Evolutionary conservation across 2,888 invertebrate genomes (phyloP), one percentile per base, ranked within the genome.

Genomic region (Standfussiana lucernea): DNA sequence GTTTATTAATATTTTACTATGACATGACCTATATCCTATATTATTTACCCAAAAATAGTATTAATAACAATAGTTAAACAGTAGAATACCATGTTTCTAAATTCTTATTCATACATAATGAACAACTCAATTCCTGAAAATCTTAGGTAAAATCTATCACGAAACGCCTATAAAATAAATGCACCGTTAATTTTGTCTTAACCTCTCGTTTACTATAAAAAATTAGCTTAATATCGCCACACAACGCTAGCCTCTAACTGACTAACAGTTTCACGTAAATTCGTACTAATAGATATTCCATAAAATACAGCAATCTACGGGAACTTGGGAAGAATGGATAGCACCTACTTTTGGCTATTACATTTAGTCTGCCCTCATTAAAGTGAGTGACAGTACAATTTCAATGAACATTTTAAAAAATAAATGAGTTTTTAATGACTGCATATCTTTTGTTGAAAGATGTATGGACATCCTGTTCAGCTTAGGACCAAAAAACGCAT

Each of bases 401-500:
- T 83, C 73, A 56, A 64, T 72, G 2, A 76, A 35, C n/a, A 73
- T 67, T 61, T 80, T 70, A n/a, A 83, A 59, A 35, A 76, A 56
- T 68, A 76, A 72, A 68, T 73, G 64, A 15, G 64, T 68, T 75
- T 79, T 80, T 64, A 71, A 37, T 15, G 72, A 67, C 40, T 45
- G 53, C 53, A 72, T 47, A 65, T 76, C 75, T 75, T 85, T 68
- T 37, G 59, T 61, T 70, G 84, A 83, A 37, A 75, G 66, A 76
- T 73, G 72, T 40, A 71, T 37, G 1, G 73, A 76, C 32, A 84
- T 59, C 83, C 59, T 83, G 77, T 79, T 77, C 45, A 74, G 61
- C 50, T 71, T 85, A 79, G 68, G 71, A 79, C 84, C 75, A 62
- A 88, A 50, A 83, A 80, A 73, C 83, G 81, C 45, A 77, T 76